Evolutionary conservation across 64 coral and sea anemone species (phyloP), one percentile per base, ranked within the genome.

Genomic region (Trachythela sp.): DNA sequence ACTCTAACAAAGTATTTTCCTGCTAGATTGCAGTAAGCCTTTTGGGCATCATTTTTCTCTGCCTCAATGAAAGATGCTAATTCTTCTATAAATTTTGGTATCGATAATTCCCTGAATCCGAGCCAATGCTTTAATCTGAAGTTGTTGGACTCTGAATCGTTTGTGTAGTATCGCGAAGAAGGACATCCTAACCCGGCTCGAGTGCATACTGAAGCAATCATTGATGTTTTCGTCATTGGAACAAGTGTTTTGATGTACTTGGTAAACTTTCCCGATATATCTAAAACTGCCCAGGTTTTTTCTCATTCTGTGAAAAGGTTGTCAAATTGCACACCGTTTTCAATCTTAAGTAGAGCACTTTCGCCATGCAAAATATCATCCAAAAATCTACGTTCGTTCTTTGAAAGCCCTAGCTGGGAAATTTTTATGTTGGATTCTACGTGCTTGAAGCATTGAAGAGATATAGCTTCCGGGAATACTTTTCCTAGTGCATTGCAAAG

Each of bases 401-500:
- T 59, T 59, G 40, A 89, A 89, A 17, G 40, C 39, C n/a, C 13
- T 40, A 13, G 33, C 70, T 24, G 45, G 67, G 36, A 41, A 59
- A 45, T 89, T 89, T 11, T 20, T 40, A 86, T 86, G 30, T 48
- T 86, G 13, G 85, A 22, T 48, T 86, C 85, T 18, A 86, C 13
- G 45, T 86, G 85, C 30, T 86, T 86, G 30, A 86, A 52, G 85
- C 85, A 86, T 40, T 22, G 38, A n/a, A 80, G 40, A 33, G 88
- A 39, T 72, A 49, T 76, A 15, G 70, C 88, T 34, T 80, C 37
- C 42, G 88, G 88, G 40, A 89, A 89, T 30, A 77, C 39, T 39
- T 9, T 40, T 34, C 39, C 70, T 9, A 89, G 67, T 77, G 70
- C 88, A 45, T 89, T 89, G 70, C 88, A 89, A 39, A 89, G 40